Evolutionary conservation across 2,113 vertebrate genomes (phyloP).

Genomic region (Lagopus muta): DNA sequence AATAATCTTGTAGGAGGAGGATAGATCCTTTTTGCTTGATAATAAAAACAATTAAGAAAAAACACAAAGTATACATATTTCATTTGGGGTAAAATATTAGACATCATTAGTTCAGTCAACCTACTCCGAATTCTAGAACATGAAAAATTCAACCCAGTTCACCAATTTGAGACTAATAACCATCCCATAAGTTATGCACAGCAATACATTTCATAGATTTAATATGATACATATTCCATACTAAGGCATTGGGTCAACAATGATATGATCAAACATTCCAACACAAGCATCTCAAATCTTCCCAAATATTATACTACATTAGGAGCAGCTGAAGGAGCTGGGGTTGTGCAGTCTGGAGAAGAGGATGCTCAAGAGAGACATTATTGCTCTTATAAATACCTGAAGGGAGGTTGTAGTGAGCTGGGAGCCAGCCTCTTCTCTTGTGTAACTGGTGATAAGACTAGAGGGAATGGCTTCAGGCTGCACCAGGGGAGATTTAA

Average conservation of each 20-base stretch:
- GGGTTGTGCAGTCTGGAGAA: too few species aligned
- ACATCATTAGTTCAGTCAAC: conserved; percentile 32
- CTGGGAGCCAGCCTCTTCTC: too few species aligned
- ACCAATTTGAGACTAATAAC: conserved; percentile 24
- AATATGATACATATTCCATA: conserved; percentile 22
- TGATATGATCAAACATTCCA: not conserved
- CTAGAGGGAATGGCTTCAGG: too few species aligned
- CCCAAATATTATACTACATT: not conserved
- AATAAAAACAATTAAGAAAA: not conserved
- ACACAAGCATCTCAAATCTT: not conserved
- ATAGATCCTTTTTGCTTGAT: not conserved
- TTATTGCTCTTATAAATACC: too few species aligned
- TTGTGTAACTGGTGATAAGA: too few species aligned
- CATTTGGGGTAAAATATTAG: not conserved
- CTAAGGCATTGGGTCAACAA: not conserved
- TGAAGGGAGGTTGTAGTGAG: too few species aligned
- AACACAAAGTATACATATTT: not conserved
- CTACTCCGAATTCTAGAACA: not conserved
- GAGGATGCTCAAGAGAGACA: too few species aligned
- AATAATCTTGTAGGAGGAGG: not conserved
- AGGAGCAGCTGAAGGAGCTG: too few species aligned
- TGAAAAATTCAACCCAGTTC: conserved; percentile 41
- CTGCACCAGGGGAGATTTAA: too few species aligned
- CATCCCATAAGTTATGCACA: conserved; percentile 20
- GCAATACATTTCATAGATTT: conserved; percentile 32